Evolutionary conservation across 2,797 vertebrate genomes (phyloP), one percentile per base, ranked within the genome.

Genomic region (Gila robusta): DNA sequence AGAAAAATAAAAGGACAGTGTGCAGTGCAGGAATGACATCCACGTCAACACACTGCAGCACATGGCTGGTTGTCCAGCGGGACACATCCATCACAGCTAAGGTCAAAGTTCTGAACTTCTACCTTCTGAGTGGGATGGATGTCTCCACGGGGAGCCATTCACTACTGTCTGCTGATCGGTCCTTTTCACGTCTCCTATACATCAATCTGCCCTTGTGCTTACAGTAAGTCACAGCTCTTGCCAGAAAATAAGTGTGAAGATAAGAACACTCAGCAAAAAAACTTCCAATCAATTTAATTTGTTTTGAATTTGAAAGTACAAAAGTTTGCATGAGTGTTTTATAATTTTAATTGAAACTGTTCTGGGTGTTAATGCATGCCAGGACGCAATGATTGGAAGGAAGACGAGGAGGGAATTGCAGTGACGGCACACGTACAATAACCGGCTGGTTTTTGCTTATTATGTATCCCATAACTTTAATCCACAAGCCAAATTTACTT

Each of bases 51-150:
- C 41, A 84, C 71, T 21, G 64, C 86, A 67, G 81, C 72, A 82
- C 74, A 64, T 71, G 35, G 62, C 28, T 52, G 49, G 6, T 41
- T 82, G 78, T 85, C 80, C 74, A 69, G 56, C 6, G 59, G 84
- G 76, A 87, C 16, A 32, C 35, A 87, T 83, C 80, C 64, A 83
- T 86, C 84, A 86, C 59, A 69, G 74, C 59, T 66, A 72, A 86
- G 87, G 87, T 88, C 84, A 88, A 82, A 85, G 84, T 39, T 83
- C 80, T 88, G 35, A 71, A 79, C 84, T 41, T 69, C 87, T 83
- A 62, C 56, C 80, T 83, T 47, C 85, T 85, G 85, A 86, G 81
- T 41, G 83, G 81, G 76, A 74, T 82, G 74, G 76, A 87, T 83
- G 73, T 78, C 74, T 83, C 83, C 72, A 84, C 35, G 7, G 80